phyloP scores from a whole-genome alignment of 1,140 invertebrate genomes.

The Drosophila murphyi region DNA sequence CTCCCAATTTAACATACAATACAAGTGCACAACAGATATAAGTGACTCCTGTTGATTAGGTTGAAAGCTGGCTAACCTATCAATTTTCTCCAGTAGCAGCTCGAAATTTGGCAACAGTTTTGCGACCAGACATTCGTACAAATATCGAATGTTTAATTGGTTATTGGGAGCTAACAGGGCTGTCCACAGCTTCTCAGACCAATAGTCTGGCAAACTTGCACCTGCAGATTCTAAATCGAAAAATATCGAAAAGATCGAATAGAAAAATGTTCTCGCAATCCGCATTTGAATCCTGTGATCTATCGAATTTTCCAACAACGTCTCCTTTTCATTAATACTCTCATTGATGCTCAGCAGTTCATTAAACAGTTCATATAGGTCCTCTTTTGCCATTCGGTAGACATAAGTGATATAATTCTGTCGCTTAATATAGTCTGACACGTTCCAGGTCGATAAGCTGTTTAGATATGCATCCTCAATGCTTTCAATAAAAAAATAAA shows the following conservation, averaged over 20 bases:
- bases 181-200: conserved; percentile 78
- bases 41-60: conserved; percentile 63
- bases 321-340: conserved; percentile 33
- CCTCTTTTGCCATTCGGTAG: background rate
- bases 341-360: conserved; percentile 51
- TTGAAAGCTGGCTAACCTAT: conserved; percentile 23
- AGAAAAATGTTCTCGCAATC: conserved; percentile 80
- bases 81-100: conserved; percentile 41
- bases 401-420: background rate
- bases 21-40: conserved; percentile 57
- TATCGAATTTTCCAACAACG: conserved; percentile 62
- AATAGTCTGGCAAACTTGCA: background rate
- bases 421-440: background rate
- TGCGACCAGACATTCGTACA: conserved; percentile 87
- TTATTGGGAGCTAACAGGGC: conserved; percentile 86
- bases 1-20: conserved; percentile 34
- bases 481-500: background rate
- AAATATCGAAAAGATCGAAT: conserved; percentile 18
- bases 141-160: conserved; percentile 87
- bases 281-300: conserved; percentile 84
- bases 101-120: conserved; percentile 24
- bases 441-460: conserved; percentile 6
- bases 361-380: conserved; percentile 11
- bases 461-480: conserved; percentile 13
- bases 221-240: conserved; percentile 31